Conservation (phyloP, 2,888 invertebrate species). For the Anorthoa munda region DNA sequence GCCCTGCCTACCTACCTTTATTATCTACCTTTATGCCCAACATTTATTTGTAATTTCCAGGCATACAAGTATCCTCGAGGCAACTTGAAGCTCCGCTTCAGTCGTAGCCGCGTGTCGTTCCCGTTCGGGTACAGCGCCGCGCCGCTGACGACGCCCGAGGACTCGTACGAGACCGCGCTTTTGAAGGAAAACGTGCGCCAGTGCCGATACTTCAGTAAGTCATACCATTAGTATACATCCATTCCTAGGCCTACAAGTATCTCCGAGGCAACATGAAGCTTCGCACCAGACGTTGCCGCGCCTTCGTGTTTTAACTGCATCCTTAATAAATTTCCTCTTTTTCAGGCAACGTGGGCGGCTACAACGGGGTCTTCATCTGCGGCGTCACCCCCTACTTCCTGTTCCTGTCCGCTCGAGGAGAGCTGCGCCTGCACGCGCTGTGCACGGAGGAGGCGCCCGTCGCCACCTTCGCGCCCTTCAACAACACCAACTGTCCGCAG, state of each 20-base stretch:
- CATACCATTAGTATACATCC: too few relatives aligned
- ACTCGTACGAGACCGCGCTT: constrained; percentile 83
- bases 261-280: constrained; percentile 96
- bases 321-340: not conserved
- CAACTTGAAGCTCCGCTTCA: constrained; percentile 97
- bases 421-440: constrained; percentile 97
- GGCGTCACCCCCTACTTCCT: constrained; percentile 97
- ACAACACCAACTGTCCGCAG: constrained; percentile 98
- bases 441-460: constrained; percentile 93
- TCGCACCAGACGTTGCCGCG: constrained; percentile 95
- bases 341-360: constrained; percentile 96
- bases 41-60: constrained; percentile 86
- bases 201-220: constrained; percentile 94
- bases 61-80: constrained; percentile 95
- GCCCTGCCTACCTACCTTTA: too few relatives aligned
- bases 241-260: constrained; percentile 94
- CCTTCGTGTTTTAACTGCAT: too few relatives aligned
- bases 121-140: constrained; percentile 81
- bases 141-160: constrained; percentile 62
- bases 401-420: constrained; percentile 96
- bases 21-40: too few relatives aligned
- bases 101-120: constrained; percentile 92
- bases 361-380: constrained; percentile 98
- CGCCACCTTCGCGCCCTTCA: constrained; percentile 97
- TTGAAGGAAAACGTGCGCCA: constrained; percentile 91